These are phyloP conservation scores for Drosophila fungiperda DNA, from an alignment of 2,888 invertebrate genomes.

Conservation along the genomic window DNA sequence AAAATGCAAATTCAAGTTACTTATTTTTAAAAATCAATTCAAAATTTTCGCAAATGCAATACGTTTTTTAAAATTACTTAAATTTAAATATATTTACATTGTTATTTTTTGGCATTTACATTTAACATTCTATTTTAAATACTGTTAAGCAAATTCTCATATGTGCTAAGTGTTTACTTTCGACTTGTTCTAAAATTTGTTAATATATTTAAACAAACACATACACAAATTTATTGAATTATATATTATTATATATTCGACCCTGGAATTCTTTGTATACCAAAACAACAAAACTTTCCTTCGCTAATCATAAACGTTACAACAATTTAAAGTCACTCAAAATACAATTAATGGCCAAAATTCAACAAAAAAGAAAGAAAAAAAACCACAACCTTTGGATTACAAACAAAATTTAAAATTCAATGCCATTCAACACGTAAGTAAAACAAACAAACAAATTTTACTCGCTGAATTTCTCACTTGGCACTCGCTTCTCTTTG, in stretches of 20 bases:
- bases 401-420: conserved; percentile 39
- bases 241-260: conserved; percentile 16
- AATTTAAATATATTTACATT: conserved; percentile 21
- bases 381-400: conserved; percentile 36
- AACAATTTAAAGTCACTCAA: conserved; percentile 5
- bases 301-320: conserved; percentile 1
- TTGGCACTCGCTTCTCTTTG: conserved; percentile 4
- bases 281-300: conserved; percentile 28
- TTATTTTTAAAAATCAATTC: conserved; percentile 18
- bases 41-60: conserved; percentile 47
- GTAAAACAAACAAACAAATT: conserved; percentile 34
- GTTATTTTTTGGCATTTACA: conserved; percentile 14
- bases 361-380: conserved; percentile 7
- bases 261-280: conserved; percentile 15
- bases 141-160: conserved; percentile 49
- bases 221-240: not conserved
- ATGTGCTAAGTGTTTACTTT: conserved; percentile 50
- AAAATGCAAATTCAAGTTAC: conserved; percentile 19
- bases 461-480: conserved; percentile 11
- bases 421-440: conserved; percentile 48
- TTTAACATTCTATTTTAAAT: not conserved
- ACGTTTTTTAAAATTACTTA: conserved; percentile 26
- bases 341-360: conserved; percentile 37
- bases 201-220: conserved; percentile 2
- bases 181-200: conserved; percentile 42